phyloP scores from a whole-genome alignment of 2,888 invertebrate species.

The Leucophenga montana region DNA sequence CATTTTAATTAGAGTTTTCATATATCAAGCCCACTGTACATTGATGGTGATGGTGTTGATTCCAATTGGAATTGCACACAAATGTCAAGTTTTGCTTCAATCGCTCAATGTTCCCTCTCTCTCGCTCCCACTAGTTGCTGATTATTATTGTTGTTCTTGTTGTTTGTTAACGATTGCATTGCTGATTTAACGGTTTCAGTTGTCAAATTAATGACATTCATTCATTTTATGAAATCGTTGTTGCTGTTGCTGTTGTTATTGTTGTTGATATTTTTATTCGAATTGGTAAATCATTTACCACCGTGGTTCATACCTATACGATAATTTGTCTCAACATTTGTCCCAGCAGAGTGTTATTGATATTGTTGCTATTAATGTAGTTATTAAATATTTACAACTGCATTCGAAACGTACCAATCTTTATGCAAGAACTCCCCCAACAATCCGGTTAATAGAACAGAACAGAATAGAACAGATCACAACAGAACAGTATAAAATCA shows the following conservation, averaged over 20 bases:
- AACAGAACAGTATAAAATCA: no score
- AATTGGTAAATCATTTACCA: slow-evolving; percentile 1
- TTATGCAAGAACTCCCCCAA: background rate
- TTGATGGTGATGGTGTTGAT: slow-evolving; percentile 39
- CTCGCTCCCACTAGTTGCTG: slow-evolving; percentile 31
- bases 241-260: background rate
- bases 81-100: slow-evolving; percentile 31
- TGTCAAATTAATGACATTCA: slow-evolving; percentile 71
- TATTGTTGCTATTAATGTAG: slow-evolving; percentile 61
- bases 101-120: slow-evolving; percentile 34
- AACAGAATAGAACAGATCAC: no score
- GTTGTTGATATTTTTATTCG: background rate
- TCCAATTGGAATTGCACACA: slow-evolving; percentile 42
- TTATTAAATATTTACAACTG: slow-evolving; percentile 66
- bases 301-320: background rate
- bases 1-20: no score
- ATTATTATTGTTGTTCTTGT: slow-evolving; percentile 22
- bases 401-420: slow-evolving; percentile 32
- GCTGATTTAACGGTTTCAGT: slow-evolving; percentile 66
- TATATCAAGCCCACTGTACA: no score
- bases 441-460: no score
- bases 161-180: slow-evolving; percentile 42
- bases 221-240: slow-evolving; percentile 54
- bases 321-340: slow-evolving; percentile 14
- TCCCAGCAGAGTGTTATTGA: slow-evolving; percentile 32